A percentile compares a stretch with the other conserved stretches of the same genome.
These are phyloP conservation scores for Perdita meconis DNA, from an alignment of 2,888 invertebrate genomes.

Conservation along the genomic window DNA sequence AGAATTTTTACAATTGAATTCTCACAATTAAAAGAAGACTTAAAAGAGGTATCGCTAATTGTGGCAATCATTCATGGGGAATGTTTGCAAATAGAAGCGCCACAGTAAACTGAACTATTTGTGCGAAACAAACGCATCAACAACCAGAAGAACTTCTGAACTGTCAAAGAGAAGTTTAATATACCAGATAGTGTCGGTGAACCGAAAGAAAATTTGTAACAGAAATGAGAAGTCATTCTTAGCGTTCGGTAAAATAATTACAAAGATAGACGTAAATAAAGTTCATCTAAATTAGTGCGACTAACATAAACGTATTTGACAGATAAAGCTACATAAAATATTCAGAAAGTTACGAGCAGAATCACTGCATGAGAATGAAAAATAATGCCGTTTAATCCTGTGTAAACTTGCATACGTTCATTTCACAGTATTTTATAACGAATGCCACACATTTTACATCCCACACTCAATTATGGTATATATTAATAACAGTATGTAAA, in stretches of 20 bases:
- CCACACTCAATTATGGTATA: not conserved
- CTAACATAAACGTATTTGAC: not conserved
- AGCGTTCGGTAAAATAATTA: too few relatives aligned
- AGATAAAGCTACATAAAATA: conserved; percentile 2
- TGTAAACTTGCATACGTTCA: not conserved
- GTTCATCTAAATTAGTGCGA: not conserved
- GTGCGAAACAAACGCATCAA: not conserved
- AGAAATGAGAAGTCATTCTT: not conserved
- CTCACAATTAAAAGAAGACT: too few relatives aligned
- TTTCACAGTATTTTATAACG: conserved; percentile 1
- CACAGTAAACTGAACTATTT: not conserved
- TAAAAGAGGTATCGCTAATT: not conserved
- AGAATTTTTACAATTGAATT: too few relatives aligned
- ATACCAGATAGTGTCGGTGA: not conserved
- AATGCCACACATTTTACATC: not conserved
- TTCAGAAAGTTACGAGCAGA: not conserved
- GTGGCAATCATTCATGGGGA: not conserved
- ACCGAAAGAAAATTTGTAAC: not conserved
- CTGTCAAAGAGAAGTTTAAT: conserved; percentile 12
- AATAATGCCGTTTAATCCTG: conserved; percentile 37
- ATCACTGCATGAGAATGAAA: conserved; percentile 13
- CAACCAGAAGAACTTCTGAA: not conserved
- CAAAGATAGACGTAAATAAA: not conserved
- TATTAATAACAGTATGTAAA: conserved; percentile 17
- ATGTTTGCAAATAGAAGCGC: not conserved